Evolutionary conservation across 2,113 vertebrate species (phyloP).

Genomic region (Gallinago undulata): DNA sequence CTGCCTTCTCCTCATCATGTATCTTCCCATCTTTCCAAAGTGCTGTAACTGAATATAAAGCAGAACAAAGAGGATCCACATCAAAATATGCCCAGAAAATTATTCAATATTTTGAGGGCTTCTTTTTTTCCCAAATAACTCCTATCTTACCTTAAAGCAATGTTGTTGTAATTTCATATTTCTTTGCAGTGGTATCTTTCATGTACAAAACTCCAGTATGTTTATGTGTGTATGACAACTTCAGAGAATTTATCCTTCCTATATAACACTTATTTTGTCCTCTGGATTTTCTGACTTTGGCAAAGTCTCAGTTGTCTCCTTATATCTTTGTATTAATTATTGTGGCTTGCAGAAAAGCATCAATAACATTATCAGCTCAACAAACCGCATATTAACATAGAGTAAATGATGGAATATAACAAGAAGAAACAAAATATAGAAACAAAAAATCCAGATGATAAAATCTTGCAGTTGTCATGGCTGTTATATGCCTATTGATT

Average conservation of each 20-base stretch:
- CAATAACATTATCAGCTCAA: background rate
- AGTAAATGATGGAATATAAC: background rate
- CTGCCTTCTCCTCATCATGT: no score
- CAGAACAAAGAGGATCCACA: background rate
- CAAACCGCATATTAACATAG: background rate
- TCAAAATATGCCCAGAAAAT: background rate
- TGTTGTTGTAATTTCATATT: background rate
- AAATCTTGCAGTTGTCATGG: background rate
- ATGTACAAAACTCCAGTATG: background rate
- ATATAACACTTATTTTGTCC: background rate
- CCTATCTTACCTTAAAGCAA: background rate
- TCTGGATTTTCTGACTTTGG: background rate
- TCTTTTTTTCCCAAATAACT: background rate
- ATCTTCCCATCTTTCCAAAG: background rate
- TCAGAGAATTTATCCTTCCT: background rate
- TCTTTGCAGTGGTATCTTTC: background rate
- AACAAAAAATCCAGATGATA: background rate
- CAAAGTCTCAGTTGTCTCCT: background rate
- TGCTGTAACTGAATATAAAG: background rate
- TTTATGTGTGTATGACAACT: background rate
- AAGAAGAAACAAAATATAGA: background rate
- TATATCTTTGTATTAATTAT: background rate
- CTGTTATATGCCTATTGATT: background rate
- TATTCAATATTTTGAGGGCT: background rate
- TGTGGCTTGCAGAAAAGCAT: background rate